Percentiles rank a stretch among this genome's conserved stretches.
phyloP scores from a whole-genome alignment of 2,113 vertebrate genomes.

The Phyllostomus hastatus region DNA sequence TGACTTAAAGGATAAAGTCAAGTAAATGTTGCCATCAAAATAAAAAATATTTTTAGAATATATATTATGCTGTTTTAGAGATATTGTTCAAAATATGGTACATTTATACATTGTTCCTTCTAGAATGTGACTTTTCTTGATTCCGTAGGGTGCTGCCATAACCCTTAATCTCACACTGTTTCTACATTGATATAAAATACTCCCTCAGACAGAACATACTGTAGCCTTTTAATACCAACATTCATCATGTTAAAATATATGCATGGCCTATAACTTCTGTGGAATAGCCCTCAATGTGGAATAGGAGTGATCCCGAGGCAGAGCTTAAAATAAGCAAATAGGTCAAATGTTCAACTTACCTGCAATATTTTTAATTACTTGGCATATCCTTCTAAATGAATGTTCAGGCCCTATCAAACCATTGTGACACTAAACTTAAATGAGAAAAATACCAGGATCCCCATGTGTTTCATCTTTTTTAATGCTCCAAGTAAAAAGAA shows the following conservation, averaged over 20 bases:
- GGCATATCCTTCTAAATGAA: constrained; percentile 54
- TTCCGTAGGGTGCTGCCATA: constrained; percentile 13
- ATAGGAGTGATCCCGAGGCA: constrained; percentile 37
- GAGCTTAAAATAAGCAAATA: constrained; percentile 68
- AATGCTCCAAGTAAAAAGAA: constrained; percentile 67
- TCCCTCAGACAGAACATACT: not conserved
- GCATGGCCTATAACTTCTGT: constrained; percentile 34
- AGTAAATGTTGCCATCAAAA: not conserved
- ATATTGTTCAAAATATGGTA: not conserved
- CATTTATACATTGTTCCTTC: not conserved
- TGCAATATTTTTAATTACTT: constrained; percentile 65
- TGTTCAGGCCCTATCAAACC: constrained; percentile 45
- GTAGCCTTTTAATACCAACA: constrained; percentile 39
- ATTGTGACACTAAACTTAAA: constrained; percentile 55
- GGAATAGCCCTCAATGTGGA: constrained; percentile 23
- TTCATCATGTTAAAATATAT: constrained; percentile 60
- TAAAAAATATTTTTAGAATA: not conserved
- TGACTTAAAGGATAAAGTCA: not conserved
- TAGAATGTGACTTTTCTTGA: constrained; percentile 18
- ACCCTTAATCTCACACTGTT: constrained; percentile 18
- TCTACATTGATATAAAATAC: constrained; percentile 38
- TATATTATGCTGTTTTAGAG: not conserved
- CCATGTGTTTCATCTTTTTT: constrained; percentile 53
- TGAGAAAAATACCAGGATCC: constrained; percentile 43
- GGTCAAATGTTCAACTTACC: constrained; percentile 55